Base-by-base conservation (phyloP, 2,797 vertebrate species). In the Channallabes apus region DNA sequence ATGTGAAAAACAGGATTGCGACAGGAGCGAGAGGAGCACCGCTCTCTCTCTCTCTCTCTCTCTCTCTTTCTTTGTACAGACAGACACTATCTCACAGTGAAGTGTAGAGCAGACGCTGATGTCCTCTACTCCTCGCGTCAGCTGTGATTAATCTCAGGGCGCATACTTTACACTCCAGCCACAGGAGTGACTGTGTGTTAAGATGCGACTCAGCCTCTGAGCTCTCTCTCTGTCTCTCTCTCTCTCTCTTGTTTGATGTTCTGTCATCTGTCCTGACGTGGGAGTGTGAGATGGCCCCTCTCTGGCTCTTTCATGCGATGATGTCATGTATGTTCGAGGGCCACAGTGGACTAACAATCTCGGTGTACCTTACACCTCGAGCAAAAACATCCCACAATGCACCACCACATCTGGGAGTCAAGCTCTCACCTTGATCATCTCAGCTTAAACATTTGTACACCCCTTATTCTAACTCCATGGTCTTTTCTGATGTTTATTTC, bases 1-100 rank as follows among this genome's bases (percentile, higher is more conserved):
- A 89, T 86, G 82, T 91, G 89, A 91, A 93, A 91, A 87, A 90
- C 29, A 84, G 86, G 88, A 82, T 29, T 29, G 64, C 51, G 84
- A 90, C 86, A 88, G 82, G 11, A 69, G 32, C 22, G 27, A 56
- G 54, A 54, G 73, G 7, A 32, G 73, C 9, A 29, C 4, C 61
- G 68, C 80, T 22, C 83, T 90, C 91, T 92, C 90, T 85, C 86
- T 84, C 54, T 51, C 59, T 46, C 51, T 86, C 24, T 17, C 29
- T 14, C 56, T 72, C 80, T n/a, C 51, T 86, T 35, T 81, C 77
- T 85, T 89, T 93, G 91, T 94, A 38, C 93, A 93, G 92, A 88
- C 93, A 95, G 92, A 94, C 92, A 93, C 92, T 92, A 91, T 91
- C 93, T 93, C 91, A 93, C 88, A 81, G 89, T 6, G 24, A 89